Base-by-base conservation (phyloP, 2,888 invertebrate species). In the Oligia fasciuncula region DNA sequence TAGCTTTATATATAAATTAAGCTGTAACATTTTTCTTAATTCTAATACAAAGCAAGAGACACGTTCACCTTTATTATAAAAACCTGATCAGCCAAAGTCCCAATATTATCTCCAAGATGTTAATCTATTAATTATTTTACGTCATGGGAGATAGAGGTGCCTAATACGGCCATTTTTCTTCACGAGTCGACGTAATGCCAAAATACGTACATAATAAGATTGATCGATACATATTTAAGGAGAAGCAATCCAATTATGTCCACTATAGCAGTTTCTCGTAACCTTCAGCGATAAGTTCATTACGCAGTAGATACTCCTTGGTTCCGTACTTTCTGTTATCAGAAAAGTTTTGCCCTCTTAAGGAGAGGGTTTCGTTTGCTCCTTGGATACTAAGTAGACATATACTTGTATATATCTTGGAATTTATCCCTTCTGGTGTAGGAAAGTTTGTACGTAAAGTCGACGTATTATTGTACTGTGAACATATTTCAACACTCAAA, bases 191-290 rank as follows among this genome's bases (percentile, higher is more conserved):
- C 57, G 66, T 70, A 69, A 78, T 85, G 76, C 83, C 68, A 70
- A 57, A 68, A 63, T 67, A 51, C n/a, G 54, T 17, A 72, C 46
- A 77, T 80, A 79, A 83, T 68, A 76, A 78, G 75, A 76, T 86
- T 88, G 85, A 88, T 88, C 80, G 88, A 84, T 85, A 85, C 85
- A 89, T 90, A 89, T 89, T 90, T 88, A 90, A 87, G 87, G 85
- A 85, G 89, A 91, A 91, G 90, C 91, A 92, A 93, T 92, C 91
- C 90, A 93, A 94, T 94, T 94, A 93, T 89, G 88, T 85, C 85
- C 80, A 89, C 85, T 81, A 81, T 68, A 88, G 89, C 81, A 90
- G 89, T 87, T 89, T 85, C 89, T 83, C 77, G 86, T 86, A 91
- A 92, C 91, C 91, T 93, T 93, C 88, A 91, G 87, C 90, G 90